A percentile compares a stretch with the other conserved stretches of the same genome.
These are phyloP conservation scores for Numenius arquata DNA, from an alignment of 2,113 vertebrate species.

Conservation along the genomic window DNA sequence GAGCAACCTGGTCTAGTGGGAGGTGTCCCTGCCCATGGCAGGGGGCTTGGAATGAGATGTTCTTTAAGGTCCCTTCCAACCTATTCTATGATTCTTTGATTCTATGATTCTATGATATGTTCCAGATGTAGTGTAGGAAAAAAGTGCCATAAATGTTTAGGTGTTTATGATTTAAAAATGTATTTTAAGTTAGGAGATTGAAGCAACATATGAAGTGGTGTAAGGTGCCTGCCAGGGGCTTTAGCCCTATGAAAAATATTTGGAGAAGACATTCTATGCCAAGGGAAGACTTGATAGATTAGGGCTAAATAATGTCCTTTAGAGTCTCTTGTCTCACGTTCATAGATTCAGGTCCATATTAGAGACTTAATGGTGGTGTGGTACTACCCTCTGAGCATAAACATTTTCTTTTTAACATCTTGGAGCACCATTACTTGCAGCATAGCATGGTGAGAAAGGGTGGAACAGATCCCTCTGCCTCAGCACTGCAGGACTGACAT, in stretches of 20 bases:
- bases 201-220: neutral
- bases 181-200: neutral
- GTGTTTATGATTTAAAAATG: neutral
- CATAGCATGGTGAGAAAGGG: neutral
- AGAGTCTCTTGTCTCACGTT: neutral
- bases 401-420: neutral
- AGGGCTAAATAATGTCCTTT: neutral
- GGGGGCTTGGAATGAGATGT: too few relatives aligned
- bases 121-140: neutral
- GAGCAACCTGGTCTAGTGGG: too few relatives aligned
- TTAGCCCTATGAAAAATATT: neutral
- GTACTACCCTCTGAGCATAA: neutral
- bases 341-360: neutral
- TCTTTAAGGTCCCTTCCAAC: too few relatives aligned
- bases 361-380: neutral
- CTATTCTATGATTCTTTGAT: too few relatives aligned
- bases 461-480: neutral
- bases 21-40: too few relatives aligned
- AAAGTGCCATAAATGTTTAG: neutral
- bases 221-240: neutral
- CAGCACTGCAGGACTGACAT: rapidly evolving
- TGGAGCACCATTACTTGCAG: neutral
- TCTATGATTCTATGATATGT: too few relatives aligned
- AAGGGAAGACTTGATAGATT: neutral
- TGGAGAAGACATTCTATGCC: neutral